phyloP scores from a whole-genome alignment of 2,797 vertebrate genomes.

The Halcyon chelicuti region DNA sequence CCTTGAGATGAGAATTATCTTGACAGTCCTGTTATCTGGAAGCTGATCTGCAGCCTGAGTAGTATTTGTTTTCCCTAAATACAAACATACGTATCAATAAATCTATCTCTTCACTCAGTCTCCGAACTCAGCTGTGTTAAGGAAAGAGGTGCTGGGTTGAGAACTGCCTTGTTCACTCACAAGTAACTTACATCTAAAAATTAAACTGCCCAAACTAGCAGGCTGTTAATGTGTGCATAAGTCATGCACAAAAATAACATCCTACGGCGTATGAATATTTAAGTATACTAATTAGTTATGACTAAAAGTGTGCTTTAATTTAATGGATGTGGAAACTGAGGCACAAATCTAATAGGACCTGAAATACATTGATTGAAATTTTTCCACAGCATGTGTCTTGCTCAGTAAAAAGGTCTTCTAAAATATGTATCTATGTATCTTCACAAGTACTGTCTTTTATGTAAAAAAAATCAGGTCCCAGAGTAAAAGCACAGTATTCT shows the following conservation, averaged over 20 bases:
- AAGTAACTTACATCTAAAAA: neutral
- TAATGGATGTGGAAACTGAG: neutral
- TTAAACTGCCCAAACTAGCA: neutral
- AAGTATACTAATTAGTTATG: neutral
- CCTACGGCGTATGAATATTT: neutral
- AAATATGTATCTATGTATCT: neutral
- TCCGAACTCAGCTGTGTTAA: neutral
- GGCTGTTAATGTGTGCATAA: neutral
- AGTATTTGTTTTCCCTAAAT: neutral
- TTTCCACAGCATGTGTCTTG: neutral
- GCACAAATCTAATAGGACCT: neutral
- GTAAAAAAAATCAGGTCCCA: neutral
- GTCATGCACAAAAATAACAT: neutral
- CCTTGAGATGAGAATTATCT: neutral
- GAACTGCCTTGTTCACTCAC: neutral
- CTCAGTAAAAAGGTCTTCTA: neutral
- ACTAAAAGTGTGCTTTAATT: neutral
- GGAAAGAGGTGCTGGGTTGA: neutral
- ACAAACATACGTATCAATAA: neutral
- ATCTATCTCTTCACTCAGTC: neutral
- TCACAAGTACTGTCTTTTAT: neutral
- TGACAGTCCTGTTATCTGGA: neutral
- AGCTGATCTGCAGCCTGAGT: neutral
- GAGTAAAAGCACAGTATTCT: neutral
- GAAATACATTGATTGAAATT: rapidly evolving